Evolutionary conservation across 2,113 vertebrate genomes (phyloP).

Genomic region (Dasyornis broadbenti): DNA sequence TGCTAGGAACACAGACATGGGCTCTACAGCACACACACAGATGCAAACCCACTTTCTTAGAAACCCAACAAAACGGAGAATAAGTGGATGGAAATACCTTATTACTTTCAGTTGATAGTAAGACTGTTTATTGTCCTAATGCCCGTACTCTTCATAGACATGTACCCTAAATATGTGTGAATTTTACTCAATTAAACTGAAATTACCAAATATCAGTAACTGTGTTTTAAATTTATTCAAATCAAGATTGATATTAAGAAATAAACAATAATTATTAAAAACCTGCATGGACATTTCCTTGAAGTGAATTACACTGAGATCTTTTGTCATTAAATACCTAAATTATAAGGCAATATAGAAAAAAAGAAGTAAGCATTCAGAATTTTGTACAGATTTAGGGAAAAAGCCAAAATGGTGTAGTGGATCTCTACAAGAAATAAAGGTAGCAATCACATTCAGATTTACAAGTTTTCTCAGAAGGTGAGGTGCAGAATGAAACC

Average conservation of each 20-base stretch:
- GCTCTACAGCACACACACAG: rapidly evolving
- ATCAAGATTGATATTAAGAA: neutral
- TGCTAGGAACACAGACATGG: rapidly evolving
- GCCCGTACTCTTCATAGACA: neutral
- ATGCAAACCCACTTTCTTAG: neutral
- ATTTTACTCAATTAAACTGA: neutral
- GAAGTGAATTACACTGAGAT: neutral
- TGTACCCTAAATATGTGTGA: neutral
- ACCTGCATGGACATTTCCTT: neutral
- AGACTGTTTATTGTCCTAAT: neutral
- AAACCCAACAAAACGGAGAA: neutral
- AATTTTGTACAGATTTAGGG: neutral
- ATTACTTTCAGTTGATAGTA: neutral
- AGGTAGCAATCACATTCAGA: neutral
- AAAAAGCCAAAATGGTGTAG: neutral
- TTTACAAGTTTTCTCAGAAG: neutral
- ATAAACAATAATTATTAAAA: neutral
- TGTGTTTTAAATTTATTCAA: rapidly evolving
- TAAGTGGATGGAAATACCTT: neutral
- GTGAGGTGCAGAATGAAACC: neutral
- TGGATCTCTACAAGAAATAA: neutral
- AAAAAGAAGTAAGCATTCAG: neutral
- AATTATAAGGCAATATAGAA: neutral
- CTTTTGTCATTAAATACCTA: neutral
- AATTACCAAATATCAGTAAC: neutral